Evolutionary conservation across 2,113 vertebrate species (phyloP).

Genomic region (Triplophysa tibetana): DNA sequence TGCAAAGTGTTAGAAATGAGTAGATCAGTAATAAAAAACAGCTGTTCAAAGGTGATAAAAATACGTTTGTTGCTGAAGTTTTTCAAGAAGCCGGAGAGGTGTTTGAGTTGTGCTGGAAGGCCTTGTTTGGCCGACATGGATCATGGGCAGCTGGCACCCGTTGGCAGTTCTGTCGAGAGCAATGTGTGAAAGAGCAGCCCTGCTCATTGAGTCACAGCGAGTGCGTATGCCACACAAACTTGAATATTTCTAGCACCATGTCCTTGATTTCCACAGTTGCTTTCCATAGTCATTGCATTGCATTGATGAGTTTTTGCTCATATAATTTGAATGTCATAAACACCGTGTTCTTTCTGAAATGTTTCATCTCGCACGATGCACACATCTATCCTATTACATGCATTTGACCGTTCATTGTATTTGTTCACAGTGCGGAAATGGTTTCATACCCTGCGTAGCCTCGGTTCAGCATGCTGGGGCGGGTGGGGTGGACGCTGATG

Average conservation of each 20-base stretch:
- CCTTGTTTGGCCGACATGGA: neutral
- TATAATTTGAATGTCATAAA: neutral
- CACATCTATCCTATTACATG: constrained; percentile 20
- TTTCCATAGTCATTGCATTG: neutral
- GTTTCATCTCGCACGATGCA: neutral
- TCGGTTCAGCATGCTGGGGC: constrained; percentile 38
- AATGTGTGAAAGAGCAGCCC: constrained; percentile 14
- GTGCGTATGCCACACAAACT: constrained; percentile 13
- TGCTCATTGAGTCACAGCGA: constrained; percentile 12
- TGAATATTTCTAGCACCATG: neutral
- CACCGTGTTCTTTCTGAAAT: neutral
- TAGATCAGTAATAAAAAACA: neutral
- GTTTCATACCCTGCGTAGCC: neutral
- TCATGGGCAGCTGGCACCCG: constrained; percentile 16
- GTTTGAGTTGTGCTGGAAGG: neutral
- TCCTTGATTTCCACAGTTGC: neutral
- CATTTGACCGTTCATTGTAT: constrained; percentile 21
- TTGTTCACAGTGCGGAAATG: neutral
- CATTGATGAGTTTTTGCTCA: neutral
- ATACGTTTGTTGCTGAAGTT: neutral
- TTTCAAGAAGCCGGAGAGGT: neutral
- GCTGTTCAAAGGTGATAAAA: neutral
- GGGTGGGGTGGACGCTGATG: constrained; percentile 57
- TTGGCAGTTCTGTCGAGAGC: constrained; percentile 11
- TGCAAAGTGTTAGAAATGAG: neutral